phyloP scores from a whole-genome alignment of 2,113 vertebrate genomes.

The Turdus rufiventris region DNA sequence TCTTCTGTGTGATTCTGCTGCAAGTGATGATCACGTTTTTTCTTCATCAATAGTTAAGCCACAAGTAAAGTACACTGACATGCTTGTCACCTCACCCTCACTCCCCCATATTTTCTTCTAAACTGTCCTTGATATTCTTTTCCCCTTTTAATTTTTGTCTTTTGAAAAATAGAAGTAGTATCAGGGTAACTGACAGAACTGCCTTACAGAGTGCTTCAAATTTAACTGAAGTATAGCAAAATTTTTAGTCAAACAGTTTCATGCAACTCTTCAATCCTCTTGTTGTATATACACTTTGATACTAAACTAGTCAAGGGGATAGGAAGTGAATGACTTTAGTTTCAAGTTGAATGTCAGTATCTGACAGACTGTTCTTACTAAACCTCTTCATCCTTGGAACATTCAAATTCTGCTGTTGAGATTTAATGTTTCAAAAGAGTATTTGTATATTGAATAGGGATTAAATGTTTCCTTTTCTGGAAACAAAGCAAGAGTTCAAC shows the following conservation, averaged over 20 bases:
- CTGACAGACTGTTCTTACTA: not conserved
- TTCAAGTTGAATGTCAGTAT: not conserved
- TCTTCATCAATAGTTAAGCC: not conserved
- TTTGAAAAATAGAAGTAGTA: not conserved
- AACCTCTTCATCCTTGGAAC: not conserved
- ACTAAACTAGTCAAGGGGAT: accelerated
- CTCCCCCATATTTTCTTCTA: not conserved
- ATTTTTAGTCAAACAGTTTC: not conserved
- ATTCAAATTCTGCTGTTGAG: not conserved
- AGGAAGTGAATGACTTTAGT: not conserved
- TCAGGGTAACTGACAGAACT: not conserved
- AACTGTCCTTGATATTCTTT: not conserved
- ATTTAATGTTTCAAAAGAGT: not conserved
- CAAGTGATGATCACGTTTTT: not conserved
- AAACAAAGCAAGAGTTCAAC: not conserved
- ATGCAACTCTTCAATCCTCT: not conserved
- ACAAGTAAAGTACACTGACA: not conserved
- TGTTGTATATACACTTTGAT: not conserved
- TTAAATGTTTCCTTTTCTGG: not conserved
- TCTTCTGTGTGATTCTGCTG: not conserved
- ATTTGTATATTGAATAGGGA: not conserved
- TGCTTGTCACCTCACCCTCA: not conserved
- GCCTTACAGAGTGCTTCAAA: not conserved
- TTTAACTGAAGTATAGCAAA: not conserved
- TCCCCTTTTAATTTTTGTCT: not conserved